These are phyloP conservation scores for Setipinna tenuifilis DNA, from an alignment of 2,797 vertebrate species.

Conservation along the genomic window DNA sequence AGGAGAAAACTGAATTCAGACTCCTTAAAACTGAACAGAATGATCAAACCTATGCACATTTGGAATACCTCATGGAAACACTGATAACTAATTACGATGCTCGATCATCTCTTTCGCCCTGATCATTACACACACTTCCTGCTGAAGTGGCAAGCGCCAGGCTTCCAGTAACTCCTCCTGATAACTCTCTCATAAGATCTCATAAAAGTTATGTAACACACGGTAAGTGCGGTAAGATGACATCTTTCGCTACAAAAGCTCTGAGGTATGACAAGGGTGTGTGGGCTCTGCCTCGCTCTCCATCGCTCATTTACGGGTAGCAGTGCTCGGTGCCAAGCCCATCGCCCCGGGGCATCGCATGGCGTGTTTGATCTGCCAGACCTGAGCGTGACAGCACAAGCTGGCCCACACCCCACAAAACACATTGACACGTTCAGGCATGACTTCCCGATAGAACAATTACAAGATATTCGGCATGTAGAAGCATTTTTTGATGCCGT, in stretches of 20 bases:
- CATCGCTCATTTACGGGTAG: constrained; percentile 7
- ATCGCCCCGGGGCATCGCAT: neutral
- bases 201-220: neutral
- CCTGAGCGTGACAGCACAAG: neutral
- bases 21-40: neutral
- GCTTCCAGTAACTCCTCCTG: neutral
- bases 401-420: neutral
- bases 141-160: neutral
- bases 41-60: neutral
- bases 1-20: no score
- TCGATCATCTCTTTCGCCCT: neutral
- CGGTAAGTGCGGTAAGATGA: neutral
- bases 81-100: neutral
- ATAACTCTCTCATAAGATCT: neutral
- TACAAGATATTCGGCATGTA: neutral
- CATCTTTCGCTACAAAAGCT: neutral
- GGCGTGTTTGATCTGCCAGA: neutral
- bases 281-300: neutral
- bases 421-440: neutral
- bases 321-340: neutral
- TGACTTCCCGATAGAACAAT: neutral
- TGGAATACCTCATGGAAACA: neutral
- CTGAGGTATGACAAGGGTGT: neutral
- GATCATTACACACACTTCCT: neutral
- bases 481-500: neutral